Evolutionary conservation across 2,113 vertebrate genomes (phyloP), one percentile per base, ranked within the genome.

Genomic region (Ciconia boyciana): DNA sequence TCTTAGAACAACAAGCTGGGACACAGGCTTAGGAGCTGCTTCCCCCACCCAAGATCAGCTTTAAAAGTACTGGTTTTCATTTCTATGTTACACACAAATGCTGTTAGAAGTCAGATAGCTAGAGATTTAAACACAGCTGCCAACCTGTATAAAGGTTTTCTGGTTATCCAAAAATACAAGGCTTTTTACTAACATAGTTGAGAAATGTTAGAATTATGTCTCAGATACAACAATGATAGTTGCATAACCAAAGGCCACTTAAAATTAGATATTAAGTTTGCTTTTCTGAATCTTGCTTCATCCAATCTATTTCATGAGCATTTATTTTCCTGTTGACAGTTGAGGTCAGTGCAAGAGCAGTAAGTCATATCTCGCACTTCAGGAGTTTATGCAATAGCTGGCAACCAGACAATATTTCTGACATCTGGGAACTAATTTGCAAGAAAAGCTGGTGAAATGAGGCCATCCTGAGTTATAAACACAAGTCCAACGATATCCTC

Each of bases 371-470:
- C 92, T 95, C 83, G 87, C 90, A 69, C 86, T 97, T 96, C 36
- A 82, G 44, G 41, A 95, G 52, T 92, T 97, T 96, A 93, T 64
- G 94, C 89, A 97, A 95, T 76, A 87, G 52, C 86, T 97, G 94
- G 94, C 94, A 95, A 87, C 65, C 6, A 20, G 80, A 92, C 72
- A 91, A 43, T 34, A 36, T 83, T 79, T 92, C 91, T 94, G 91
- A 96, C 91, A 94, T 97, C 96, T 96, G 96, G 95, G 80, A 97
- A 96, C 77, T 84, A 89, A 96, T 96, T 87, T 96, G 72, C 86
- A 90, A 94, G 72, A 92, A 95, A 90, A 90, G 32, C 60, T 92
- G 71, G 74, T 93, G 92, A 96, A 96, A 94, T 81, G 31, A 94
- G 92, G 80, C 95, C 80, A 96, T 95, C 91, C 72, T 93, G 91